Conservation (phyloP, 2,888 invertebrate species). For the Seira musarum region DNA sequence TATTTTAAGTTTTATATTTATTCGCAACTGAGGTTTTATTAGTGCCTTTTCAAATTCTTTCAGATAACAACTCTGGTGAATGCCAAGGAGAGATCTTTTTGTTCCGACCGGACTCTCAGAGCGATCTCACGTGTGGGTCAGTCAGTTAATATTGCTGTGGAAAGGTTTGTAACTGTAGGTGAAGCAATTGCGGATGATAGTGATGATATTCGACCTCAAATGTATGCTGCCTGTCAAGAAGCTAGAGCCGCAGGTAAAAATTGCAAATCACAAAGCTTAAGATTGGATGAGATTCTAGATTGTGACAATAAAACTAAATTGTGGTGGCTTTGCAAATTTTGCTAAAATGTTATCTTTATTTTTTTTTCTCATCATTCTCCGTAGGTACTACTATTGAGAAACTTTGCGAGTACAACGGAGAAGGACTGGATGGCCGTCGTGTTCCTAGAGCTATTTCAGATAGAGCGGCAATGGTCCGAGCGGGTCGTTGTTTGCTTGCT, state of each 20-base stretch:
- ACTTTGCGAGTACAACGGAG: conserved; percentile 80
- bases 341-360: background rate
- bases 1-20: no score
- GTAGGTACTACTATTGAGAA: conserved; percentile 93
- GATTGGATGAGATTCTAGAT: background rate
- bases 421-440: conserved; percentile 65
- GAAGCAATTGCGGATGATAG: conserved; percentile 99
- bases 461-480: conserved; percentile 86
- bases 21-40: no score
- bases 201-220: conserved; percentile 95
- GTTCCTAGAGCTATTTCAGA: conserved; percentile 74
- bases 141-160: conserved; percentile 96
- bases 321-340: no score
- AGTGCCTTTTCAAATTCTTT: no score
- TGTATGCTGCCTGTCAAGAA: conserved; percentile 99
- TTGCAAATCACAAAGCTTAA: background rate
- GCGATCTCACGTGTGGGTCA: conserved; percentile 94
- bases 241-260: conserved; percentile 91
- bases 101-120: conserved; percentile 75
- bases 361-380: conserved; percentile 63
- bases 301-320: background rate
- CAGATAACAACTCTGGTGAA: conserved; percentile 94
- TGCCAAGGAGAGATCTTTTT: conserved; percentile 79
- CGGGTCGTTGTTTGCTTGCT: conserved; percentile 87
- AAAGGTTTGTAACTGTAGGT: conserved; percentile 97